Conservation (phyloP, 1,140 invertebrate genomes). For the Drosophila kepulauana region DNA sequence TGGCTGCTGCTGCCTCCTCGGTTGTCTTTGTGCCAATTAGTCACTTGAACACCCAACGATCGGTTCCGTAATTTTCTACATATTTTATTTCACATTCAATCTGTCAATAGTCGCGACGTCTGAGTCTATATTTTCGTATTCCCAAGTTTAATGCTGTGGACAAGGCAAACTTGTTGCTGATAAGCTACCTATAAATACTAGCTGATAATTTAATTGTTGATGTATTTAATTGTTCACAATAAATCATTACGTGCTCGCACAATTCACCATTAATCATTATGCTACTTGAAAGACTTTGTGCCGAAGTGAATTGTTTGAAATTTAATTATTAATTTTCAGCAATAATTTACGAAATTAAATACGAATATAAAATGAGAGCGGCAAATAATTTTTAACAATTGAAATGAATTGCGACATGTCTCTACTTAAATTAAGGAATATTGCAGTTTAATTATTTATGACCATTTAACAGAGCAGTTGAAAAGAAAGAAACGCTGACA, state of each 20-base stretch:
- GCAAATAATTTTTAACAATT: neutral
- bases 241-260: constrained; percentile 25
- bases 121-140: neutral
- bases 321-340: constrained; percentile 16
- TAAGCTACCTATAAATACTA: constrained; percentile 12
- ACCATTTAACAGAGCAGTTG: neutral
- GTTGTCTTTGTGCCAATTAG: constrained; percentile 46
- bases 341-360: constrained; percentile 4
- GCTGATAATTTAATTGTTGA: constrained; percentile 32
- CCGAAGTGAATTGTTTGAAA: neutral
- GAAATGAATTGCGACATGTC: constrained; percentile 3
- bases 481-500: neutral
- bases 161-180: constrained; percentile 25
- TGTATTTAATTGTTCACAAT: constrained; percentile 26
- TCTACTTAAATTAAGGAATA: neutral
- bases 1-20: constrained; percentile 8
- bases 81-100: constrained; percentile 19
- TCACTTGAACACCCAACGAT: constrained; percentile 31
- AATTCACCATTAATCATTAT: constrained; percentile 23
- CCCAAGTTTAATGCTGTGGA: neutral
- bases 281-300: constrained; percentile 1
- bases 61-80: neutral
- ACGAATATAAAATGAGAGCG: constrained; percentile 4
- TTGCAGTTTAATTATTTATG: constrained; percentile 6
- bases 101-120: neutral